Evolutionary conservation across 2,797 vertebrate genomes (phyloP).

Genomic region (Gadopsis marmoratus): DNA sequence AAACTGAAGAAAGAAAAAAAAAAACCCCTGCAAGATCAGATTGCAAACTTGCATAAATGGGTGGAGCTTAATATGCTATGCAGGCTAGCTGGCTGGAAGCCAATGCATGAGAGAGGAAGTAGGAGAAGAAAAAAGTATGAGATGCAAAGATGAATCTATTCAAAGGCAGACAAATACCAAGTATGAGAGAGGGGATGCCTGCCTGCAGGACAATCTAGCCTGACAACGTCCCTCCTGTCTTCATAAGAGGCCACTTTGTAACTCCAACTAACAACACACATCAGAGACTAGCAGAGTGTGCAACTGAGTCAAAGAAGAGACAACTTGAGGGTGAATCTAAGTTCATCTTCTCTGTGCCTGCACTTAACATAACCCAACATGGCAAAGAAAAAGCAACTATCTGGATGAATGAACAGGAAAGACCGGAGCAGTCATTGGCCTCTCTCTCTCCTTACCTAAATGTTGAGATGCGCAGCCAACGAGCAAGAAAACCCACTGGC

Average conservation of each 20-base stretch:
- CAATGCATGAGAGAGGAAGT: slow-evolving; percentile 77
- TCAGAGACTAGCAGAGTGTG: slow-evolving; percentile 46
- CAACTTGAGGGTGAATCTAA: slow-evolving; percentile 61
- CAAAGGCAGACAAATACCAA: slow-evolving; percentile 49
- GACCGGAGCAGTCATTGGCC: slow-evolving; percentile 37
- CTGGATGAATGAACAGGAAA: slow-evolving; percentile 36
- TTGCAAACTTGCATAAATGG: slow-evolving; percentile 94
- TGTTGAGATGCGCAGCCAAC: slow-evolving; percentile 24
- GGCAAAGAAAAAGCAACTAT: not conserved
- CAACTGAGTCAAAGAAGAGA: slow-evolving; percentile 44
- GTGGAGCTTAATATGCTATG: slow-evolving; percentile 87
- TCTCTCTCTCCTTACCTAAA: slow-evolving; percentile 24
- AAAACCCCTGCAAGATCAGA: slow-evolving; percentile 87
- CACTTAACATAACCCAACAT: slow-evolving; percentile 29
- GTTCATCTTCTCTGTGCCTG: slow-evolving; percentile 51
- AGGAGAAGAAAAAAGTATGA: slow-evolving; percentile 49
- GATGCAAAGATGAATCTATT: slow-evolving; percentile 52
- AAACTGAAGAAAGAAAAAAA: slow-evolving; percentile 24
- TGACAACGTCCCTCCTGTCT: slow-evolving; percentile 47
- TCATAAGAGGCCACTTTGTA: slow-evolving; percentile 55
- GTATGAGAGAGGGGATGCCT: slow-evolving; percentile 51
- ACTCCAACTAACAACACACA: slow-evolving; percentile 54
- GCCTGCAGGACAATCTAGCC: slow-evolving; percentile 43
- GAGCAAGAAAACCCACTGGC: slow-evolving; percentile 51
- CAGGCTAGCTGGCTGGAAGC: slow-evolving; percentile 85